Conservation (phyloP, 2,113 vertebrate genomes). For the Saccopteryx leptura region DNA sequence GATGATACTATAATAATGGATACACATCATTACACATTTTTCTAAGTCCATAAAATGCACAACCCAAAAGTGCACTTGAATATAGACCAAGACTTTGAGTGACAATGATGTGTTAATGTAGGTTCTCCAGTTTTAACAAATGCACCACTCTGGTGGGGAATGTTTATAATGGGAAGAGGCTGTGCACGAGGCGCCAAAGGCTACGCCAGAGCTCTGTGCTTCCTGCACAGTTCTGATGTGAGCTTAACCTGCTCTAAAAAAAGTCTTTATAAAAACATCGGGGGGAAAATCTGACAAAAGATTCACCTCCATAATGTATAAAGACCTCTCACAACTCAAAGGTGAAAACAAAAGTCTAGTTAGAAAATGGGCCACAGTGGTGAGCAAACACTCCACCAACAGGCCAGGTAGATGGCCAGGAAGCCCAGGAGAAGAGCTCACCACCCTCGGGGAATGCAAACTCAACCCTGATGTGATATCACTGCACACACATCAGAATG, state of each 20-base stretch:
- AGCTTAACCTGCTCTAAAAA: background rate
- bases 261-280: background rate
- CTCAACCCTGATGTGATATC: rapidly evolving
- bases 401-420: background rate
- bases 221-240: background rate
- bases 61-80: background rate
- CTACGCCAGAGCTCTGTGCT: too few relatives aligned
- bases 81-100: background rate
- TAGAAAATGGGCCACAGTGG: background rate
- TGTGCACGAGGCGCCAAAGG: background rate
- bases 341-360: background rate
- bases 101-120: too few relatives aligned
- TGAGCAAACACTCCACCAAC: background rate
- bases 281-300: background rate
- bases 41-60: background rate
- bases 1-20: too few relatives aligned
- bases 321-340: background rate
- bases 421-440: too few relatives aligned
- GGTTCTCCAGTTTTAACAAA: too few relatives aligned
- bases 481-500: background rate
- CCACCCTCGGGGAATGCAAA: background rate
- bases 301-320: background rate
- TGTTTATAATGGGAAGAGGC: too few relatives aligned
- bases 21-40: background rate
- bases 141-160: rapidly evolving